Conservation (phyloP, 2,888 invertebrate species). For the Ochropacha duplaris region DNA sequence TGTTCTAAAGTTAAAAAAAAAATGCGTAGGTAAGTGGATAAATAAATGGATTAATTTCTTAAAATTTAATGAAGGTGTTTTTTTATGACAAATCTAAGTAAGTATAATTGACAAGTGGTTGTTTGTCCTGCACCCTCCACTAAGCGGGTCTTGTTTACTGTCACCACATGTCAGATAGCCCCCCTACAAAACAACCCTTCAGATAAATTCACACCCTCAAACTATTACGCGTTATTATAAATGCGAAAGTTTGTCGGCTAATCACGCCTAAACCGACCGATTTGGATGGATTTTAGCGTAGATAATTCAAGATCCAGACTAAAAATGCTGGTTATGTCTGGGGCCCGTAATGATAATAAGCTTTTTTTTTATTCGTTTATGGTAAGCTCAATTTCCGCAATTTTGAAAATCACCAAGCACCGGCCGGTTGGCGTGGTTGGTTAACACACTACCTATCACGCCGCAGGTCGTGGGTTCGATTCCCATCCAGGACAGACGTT, state of each 20-base stretch:
- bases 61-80: not conserved
- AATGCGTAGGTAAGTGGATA: too few species aligned
- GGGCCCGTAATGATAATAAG: too few species aligned
- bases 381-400: too few species aligned
- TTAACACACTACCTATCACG: too few species aligned
- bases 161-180: not conserved
- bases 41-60: not conserved
- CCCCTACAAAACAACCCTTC: not conserved
- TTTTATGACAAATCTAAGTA: constrained; percentile 11
- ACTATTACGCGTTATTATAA: not conserved
- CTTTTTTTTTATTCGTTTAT: too few species aligned
- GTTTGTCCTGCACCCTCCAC: not conserved
- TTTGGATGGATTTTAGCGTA: not conserved
- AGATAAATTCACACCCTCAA: not conserved
- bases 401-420: too few species aligned
- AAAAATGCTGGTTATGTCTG: too few species aligned
- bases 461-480: too few species aligned
- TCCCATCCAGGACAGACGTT: too few species aligned
- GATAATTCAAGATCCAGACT: not conserved
- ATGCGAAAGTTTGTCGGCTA: not conserved
- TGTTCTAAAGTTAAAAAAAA: too few species aligned
- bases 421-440: too few species aligned
- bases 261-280: not conserved
- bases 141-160: not conserved
- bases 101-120: not conserved